These are phyloP conservation scores for Dicrurus megarhynchus DNA, from an alignment of 2,113 vertebrate genomes.

Conservation along the genomic window DNA sequence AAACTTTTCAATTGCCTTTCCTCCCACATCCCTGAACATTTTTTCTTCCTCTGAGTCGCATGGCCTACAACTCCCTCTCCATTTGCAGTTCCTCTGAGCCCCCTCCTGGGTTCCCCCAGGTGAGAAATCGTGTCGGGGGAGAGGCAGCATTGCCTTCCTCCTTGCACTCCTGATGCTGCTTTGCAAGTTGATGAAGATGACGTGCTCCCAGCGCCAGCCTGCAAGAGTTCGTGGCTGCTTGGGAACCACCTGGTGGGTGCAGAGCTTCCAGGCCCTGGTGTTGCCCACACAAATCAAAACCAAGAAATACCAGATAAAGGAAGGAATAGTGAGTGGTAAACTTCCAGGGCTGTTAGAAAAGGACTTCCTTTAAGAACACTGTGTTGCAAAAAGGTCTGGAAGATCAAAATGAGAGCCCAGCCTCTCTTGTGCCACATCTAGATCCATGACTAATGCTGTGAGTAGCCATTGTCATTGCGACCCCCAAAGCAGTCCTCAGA, in stretches of 20 bases:
- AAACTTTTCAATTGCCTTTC: not conserved
- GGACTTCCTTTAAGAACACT: not conserved
- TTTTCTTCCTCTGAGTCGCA: not conserved
- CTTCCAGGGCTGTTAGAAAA: not conserved
- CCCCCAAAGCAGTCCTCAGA: not conserved
- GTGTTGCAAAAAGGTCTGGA: not conserved
- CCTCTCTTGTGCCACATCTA: fast-evolving
- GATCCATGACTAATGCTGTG: not conserved
- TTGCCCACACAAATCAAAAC: constrained; percentile 64
- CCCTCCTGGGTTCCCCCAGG: not conserved
- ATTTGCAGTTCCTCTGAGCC: not conserved
- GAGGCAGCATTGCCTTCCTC: not conserved
- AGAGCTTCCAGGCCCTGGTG: constrained; percentile 73
- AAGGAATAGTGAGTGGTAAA: not conserved
- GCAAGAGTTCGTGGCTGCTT: constrained; percentile 31
- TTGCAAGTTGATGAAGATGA: constrained; percentile 66
- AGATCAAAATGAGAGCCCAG: not conserved
- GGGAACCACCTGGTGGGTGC: constrained; percentile 53
- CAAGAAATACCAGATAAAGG: not conserved
- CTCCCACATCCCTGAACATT: not conserved
- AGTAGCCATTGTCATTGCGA: not conserved
- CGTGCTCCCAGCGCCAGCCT: constrained; percentile 51
- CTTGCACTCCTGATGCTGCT: not conserved
- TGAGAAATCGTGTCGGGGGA: not conserved
- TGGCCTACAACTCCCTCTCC: not conserved